Conservation (phyloP, 2,113 vertebrate genomes). For the Ictalurus punctatus region DNA sequence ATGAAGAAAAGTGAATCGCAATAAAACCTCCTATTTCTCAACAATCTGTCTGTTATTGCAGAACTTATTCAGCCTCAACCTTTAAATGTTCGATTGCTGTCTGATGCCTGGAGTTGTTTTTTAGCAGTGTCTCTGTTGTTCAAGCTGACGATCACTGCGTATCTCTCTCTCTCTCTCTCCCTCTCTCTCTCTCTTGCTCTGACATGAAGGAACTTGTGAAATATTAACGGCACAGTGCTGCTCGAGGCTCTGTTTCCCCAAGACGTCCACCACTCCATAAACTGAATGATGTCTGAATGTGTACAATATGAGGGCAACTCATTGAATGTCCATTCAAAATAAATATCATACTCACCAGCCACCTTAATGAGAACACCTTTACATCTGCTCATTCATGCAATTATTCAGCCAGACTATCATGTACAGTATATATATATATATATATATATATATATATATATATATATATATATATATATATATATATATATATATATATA, state of each 20-base stretch:
- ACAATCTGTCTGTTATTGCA: neutral
- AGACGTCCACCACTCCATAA: neutral
- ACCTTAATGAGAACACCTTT: neutral
- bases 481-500: too few species aligned
- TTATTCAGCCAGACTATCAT: neutral
- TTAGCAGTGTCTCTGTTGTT: neutral
- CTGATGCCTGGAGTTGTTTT: neutral
- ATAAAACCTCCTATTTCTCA: neutral
- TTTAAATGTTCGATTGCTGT: constrained; percentile 18
- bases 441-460: too few species aligned
- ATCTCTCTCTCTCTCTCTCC: constrained; percentile 2
- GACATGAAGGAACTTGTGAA: constrained; percentile 16
- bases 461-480: too few species aligned
- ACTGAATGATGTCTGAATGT: neutral
- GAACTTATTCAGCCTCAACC: neutral
- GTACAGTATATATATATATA: neutral
- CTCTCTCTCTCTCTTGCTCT: neutral
- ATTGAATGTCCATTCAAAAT: neutral
- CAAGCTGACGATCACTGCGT: neutral
- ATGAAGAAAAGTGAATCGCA: neutral
- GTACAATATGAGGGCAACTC: neutral
- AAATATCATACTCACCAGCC: neutral
- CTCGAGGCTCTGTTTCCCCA: neutral
- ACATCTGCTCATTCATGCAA: neutral
- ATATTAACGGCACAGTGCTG: constrained; percentile 9